phyloP scores from a whole-genome alignment of 2,113 vertebrate genomes.

The Philantomba maxwellii region DNA sequence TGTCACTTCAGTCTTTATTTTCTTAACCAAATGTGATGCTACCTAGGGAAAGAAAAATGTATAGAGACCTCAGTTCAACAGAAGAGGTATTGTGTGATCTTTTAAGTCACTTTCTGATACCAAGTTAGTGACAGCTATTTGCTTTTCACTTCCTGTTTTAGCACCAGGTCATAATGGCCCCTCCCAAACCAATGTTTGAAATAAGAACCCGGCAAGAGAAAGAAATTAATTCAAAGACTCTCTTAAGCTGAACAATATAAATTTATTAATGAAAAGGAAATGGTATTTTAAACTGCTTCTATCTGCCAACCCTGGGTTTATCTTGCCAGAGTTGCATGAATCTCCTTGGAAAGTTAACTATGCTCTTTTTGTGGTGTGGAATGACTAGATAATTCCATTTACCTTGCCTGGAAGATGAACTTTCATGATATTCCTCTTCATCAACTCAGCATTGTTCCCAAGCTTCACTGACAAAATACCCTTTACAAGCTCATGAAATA shows the following conservation, averaged over 20 bases:
- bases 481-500: neutral
- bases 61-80: neutral
- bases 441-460: neutral
- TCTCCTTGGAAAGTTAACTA: neutral
- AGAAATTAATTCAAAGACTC: constrained; percentile 19
- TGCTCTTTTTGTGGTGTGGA: neutral
- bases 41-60: neutral
- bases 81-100: neutral
- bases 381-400: constrained; percentile 35
- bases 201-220: neutral
- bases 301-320: neutral
- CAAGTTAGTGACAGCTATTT: neutral
- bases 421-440: neutral
- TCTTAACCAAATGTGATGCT: constrained; percentile 19
- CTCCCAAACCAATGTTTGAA: constrained; percentile 18
- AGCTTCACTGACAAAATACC: neutral
- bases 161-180: neutral
- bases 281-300: neutral
- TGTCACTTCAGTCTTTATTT: constrained; percentile 17
- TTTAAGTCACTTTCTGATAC: constrained; percentile 38
- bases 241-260: constrained; percentile 3
- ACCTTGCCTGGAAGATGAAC: neutral
- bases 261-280: constrained; percentile 17
- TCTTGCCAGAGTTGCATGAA: neutral
- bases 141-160: constrained; percentile 34